These are phyloP conservation scores for Oscheius sp. DNA, from an alignment of 1,140 invertebrate species.

Conservation along the genomic window DNA sequence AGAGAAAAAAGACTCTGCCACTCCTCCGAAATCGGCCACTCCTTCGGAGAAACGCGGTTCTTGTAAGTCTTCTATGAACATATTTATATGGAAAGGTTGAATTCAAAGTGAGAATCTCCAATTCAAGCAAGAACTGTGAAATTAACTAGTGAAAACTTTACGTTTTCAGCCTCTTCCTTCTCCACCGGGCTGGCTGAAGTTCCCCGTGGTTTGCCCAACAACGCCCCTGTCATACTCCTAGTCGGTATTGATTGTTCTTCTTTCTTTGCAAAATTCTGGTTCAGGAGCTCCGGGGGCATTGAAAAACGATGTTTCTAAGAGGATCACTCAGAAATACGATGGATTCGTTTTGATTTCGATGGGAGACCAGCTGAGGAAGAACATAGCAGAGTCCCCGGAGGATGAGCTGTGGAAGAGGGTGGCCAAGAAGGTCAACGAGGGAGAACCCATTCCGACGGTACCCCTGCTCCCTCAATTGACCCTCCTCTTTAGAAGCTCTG, in stretches of 20 bases:
- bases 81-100: no score
- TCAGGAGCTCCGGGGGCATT: conserved; percentile 56
- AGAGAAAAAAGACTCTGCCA: not conserved
- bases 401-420: conserved; percentile 56
- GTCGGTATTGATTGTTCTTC: conserved; percentile 38
- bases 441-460: conserved; percentile 55
- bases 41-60: no score
- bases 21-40: no score
- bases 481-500: conserved; percentile 51
- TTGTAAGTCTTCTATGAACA: no score
- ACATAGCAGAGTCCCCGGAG: conserved; percentile 49
- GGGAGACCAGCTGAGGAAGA: conserved; percentile 54
- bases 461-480: not conserved
- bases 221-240: conserved; percentile 55
- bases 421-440: conserved; percentile 53
- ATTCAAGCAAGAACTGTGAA: not conserved
- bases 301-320: conserved; percentile 49
- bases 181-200: not conserved
- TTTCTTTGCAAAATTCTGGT: not conserved
- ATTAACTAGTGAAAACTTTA: not conserved
- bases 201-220: conserved; percentile 47
- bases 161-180: not conserved
- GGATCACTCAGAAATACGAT: conserved; percentile 56
- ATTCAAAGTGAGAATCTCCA: conserved; percentile 7
- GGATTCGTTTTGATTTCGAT: conserved; percentile 55